Evolutionary conservation across 2,888 invertebrate species (phyloP).

Genomic region (Therioaphis trifolii): DNA sequence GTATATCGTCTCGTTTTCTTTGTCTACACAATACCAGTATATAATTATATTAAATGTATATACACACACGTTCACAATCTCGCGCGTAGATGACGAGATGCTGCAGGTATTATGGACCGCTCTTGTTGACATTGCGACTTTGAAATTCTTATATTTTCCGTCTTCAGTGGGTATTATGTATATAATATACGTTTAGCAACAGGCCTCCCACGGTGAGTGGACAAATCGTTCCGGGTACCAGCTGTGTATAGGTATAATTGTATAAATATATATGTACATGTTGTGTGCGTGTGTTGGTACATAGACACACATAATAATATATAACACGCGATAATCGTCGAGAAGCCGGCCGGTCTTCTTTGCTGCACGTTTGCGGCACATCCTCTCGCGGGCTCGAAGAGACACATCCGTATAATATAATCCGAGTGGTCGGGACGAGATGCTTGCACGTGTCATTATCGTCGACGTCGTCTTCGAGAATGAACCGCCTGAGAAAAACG

Average conservation of each 20-base stretch:
- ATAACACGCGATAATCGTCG: too few species aligned
- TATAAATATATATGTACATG: not conserved
- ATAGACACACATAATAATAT: too few species aligned
- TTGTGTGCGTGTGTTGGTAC: not conserved
- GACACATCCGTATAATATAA: too few species aligned
- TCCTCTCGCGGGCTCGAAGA: not conserved
- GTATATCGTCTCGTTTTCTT: slow-evolving; percentile 13
- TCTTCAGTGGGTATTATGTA: not conserved
- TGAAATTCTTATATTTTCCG: slow-evolving; percentile 37
- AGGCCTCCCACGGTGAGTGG: slow-evolving; percentile 40
- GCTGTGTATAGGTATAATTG: not conserved
- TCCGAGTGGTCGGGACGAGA: too few species aligned
- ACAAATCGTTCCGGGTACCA: not conserved
- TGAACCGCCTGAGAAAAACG: too few species aligned
- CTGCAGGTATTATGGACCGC: not conserved
- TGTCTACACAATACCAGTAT: too few species aligned
- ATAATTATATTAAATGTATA: not conserved
- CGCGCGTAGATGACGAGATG: not conserved
- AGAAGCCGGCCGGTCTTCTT: not conserved
- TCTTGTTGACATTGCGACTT: slow-evolving; percentile 26
- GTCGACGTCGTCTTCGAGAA: too few species aligned
- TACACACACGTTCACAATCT: not conserved
- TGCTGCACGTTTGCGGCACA: not conserved
- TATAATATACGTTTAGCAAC: too few species aligned
- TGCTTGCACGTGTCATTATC: too few species aligned